Evolutionary conservation across 2,888 invertebrate species (phyloP).

Genomic region (Portevinia maculata): DNA sequence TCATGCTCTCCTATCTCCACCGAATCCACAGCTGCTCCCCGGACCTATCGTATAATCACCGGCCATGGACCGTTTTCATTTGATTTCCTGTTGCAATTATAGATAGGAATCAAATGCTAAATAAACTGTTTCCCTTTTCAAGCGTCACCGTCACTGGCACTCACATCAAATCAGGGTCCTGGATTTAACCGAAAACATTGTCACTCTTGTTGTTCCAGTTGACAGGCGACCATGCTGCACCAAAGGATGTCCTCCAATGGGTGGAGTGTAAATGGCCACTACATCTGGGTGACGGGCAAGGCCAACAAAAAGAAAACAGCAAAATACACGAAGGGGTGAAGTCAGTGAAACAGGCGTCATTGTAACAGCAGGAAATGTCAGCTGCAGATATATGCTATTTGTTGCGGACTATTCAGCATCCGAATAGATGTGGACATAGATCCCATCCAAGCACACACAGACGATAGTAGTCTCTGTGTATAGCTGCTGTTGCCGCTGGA

Average conservation of each 20-base stretch:
- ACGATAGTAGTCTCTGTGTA: slow-evolving; percentile 16
- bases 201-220: slow-evolving; percentile 72
- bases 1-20: slow-evolving; percentile 15
- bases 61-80: slow-evolving; percentile 66
- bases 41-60: neutral
- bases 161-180: slow-evolving; percentile 66
- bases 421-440: slow-evolving; percentile 2
- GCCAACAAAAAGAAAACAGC: slow-evolving; percentile 16
- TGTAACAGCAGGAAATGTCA: slow-evolving; percentile 73
- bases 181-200: slow-evolving; percentile 71
- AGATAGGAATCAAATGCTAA: slow-evolving; percentile 74
- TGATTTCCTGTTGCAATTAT: slow-evolving; percentile 75
- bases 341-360: slow-evolving; percentile 42
- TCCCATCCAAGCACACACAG: neutral
- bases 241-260: slow-evolving; percentile 30
- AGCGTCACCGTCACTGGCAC: slow-evolving; percentile 63
- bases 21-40: slow-evolving; percentile 25
- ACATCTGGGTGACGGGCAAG: slow-evolving; percentile 51
- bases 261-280: slow-evolving; percentile 62
- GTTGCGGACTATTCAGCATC: slow-evolving; percentile 48
- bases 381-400: slow-evolving; percentile 65
- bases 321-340: slow-evolving; percentile 3
- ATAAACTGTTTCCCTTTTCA: slow-evolving; percentile 74
- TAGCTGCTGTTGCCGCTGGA: slow-evolving; percentile 16
- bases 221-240: slow-evolving; percentile 63